These are phyloP conservation scores for Myripristis murdjan DNA, from an alignment of 2,797 vertebrate genomes.

Conservation along the genomic window DNA sequence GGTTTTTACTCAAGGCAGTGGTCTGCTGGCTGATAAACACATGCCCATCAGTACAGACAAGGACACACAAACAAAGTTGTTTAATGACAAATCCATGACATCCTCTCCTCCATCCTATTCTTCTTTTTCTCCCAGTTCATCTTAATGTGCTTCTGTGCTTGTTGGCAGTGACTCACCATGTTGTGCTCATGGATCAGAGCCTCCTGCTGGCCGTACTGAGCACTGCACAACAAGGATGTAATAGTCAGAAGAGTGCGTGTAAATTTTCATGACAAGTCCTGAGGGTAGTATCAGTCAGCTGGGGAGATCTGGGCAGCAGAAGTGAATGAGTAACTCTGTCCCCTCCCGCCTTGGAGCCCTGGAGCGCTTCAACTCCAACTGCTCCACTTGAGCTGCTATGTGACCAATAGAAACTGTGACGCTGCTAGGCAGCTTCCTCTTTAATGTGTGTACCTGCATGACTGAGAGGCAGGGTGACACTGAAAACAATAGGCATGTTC, in stretches of 20 bases:
- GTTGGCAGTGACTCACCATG: conserved; percentile 75
- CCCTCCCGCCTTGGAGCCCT: conserved; percentile 7
- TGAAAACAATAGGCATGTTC: conserved; percentile 42
- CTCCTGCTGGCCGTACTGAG: conserved; percentile 63
- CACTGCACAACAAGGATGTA: conserved; percentile 28
- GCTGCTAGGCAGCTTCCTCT: background rate
- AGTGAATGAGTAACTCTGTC: conserved; percentile 60
- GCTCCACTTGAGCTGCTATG: conserved; percentile 10
- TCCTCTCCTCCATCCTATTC: conserved; percentile 16
- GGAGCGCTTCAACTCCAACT: conserved; percentile 19
- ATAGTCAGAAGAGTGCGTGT: conserved; percentile 4
- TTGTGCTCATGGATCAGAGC: conserved; percentile 46
- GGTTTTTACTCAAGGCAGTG: background rate
- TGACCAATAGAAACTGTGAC: no score
- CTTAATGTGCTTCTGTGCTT: conserved; percentile 76
- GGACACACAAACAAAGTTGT: conserved; percentile 2
- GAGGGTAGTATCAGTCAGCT: conserved; percentile 45
- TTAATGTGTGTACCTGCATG: background rate
- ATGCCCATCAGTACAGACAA: background rate
- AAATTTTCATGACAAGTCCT: conserved; percentile 25
- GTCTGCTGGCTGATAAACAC: background rate
- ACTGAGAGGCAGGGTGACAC: background rate
- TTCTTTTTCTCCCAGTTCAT: conserved; percentile 53
- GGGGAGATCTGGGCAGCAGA: conserved; percentile 58
- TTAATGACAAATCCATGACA: conserved; percentile 19